Base-by-base conservation (phyloP, 2,888 invertebrate species). In the Mechanitis mazaeus region DNA sequence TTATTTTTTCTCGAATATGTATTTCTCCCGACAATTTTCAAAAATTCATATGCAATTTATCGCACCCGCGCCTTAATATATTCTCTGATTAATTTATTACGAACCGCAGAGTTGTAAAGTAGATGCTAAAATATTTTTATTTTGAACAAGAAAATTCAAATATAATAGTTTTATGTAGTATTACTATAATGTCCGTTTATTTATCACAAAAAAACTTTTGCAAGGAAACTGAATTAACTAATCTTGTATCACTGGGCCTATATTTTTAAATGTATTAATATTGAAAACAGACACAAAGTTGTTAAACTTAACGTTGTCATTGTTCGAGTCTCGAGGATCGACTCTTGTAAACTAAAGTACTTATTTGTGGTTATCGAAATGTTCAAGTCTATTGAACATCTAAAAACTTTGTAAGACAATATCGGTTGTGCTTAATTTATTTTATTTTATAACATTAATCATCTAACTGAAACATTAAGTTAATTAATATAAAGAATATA, bases 41-140 rank as follows among this genome's bases (percentile, higher is more conserved):
- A 35, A 35, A 35, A 35, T 35, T 3, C 35, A 35, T 83, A 81
- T 74, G 72, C 80, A 79, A 85, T 86, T 82, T 81, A 80, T 81
- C 70, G 77, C 79, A 76, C 74, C 77, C 72, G 75, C 66, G 77
- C 77, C 75, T 79, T 79, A 81, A 84, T 81, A 79, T 77, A 77
- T 75, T 72, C 73, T 68, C 77, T 83, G 81, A 84, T 84, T 83
- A 82, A 85, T 85, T 83, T 83, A 82, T 83, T 81, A 76, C 73
- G 69, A 73, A 81, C 82, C 83, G 75, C 82, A 81, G 75, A 73
- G 75, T 73, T 75, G 76, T 74, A 73, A 76, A 80, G 81, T 79
- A 78, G 78, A 81, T 80, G 67, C 20, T 20, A 47, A n/a, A n/a
- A 6, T n/a, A 28, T n/a, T 47, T 47, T 28, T 20, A 47, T n/a